Evolutionary conservation across 2,113 vertebrate species (phyloP).

Genomic region (Hiodon alosoides): DNA sequence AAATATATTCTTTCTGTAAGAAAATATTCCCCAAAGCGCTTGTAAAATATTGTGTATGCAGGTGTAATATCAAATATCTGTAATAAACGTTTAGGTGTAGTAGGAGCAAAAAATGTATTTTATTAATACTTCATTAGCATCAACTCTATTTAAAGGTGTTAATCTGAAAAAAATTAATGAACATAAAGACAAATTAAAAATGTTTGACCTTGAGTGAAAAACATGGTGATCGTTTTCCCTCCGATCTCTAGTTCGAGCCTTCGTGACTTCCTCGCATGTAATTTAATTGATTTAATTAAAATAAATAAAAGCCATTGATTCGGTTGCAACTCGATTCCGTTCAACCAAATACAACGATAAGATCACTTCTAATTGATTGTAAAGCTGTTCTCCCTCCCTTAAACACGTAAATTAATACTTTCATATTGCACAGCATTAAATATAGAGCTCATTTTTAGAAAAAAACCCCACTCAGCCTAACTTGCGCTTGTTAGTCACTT

Average conservation of each 20-base stretch:
- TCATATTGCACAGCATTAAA: too few relatives aligned
- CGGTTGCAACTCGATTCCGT: too few relatives aligned
- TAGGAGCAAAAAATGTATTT: conserved; percentile 45
- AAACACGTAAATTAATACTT: too few relatives aligned
- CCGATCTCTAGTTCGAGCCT: background rate
- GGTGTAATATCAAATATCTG: background rate
- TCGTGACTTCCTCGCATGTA: background rate
- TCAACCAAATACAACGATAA: too few relatives aligned
- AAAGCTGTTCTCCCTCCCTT: too few relatives aligned
- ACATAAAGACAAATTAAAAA: background rate
- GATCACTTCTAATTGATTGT: too few relatives aligned
- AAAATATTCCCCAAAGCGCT: background rate
- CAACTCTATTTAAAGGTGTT: background rate
- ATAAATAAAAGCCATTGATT: background rate
- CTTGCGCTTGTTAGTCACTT: too few relatives aligned
- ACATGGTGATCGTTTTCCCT: background rate
- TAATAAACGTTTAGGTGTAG: conserved; percentile 45
- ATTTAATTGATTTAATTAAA: background rate
- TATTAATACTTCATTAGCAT: background rate
- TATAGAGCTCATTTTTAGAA: too few relatives aligned
- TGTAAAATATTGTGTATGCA: conserved; percentile 7
- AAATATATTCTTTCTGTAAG: conserved; percentile 57
- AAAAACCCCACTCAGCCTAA: too few relatives aligned
- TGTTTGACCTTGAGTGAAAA: background rate
- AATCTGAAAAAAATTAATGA: background rate